phyloP scores from a whole-genome alignment of 1,140 invertebrate genomes.

The Orussus abietinus region DNA sequence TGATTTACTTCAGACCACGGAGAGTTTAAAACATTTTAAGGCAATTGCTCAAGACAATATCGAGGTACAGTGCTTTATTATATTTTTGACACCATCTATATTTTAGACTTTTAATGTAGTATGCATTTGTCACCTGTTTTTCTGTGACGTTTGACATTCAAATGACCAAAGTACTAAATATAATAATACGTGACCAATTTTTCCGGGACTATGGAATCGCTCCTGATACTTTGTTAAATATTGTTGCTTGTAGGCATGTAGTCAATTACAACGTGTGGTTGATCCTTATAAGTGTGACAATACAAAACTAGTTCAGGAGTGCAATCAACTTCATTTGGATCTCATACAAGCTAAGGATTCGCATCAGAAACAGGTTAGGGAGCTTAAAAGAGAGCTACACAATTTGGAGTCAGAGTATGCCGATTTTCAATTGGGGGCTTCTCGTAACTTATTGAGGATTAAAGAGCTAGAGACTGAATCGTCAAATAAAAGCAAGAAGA shows the following conservation, averaged over 20 bases:
- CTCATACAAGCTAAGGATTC: constrained; percentile 65
- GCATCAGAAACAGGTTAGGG: constrained; percentile 56
- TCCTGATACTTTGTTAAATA: constrained; percentile 12
- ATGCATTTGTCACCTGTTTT: too few relatives aligned
- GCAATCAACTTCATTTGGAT: constrained; percentile 67
- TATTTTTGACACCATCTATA: not conserved
- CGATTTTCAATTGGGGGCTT: constrained; percentile 57
- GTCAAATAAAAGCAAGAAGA: constrained; percentile 56
- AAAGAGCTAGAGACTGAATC: constrained; percentile 56
- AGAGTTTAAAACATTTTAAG: constrained; percentile 75
- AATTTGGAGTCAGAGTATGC: constrained; percentile 59
- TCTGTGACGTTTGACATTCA: too few relatives aligned
- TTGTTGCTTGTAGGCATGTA: constrained; percentile 52
- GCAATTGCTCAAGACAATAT: constrained; percentile 63
- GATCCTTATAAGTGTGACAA: constrained; percentile 72
- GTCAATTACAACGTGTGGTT: constrained; percentile 56
- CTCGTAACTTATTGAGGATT: constrained; percentile 57
- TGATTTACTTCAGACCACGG: constrained; percentile 74
- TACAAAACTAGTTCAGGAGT: constrained; percentile 64
- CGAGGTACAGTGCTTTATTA: constrained; percentile 44
- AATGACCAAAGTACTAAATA: not conserved
- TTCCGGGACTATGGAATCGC: not conserved
- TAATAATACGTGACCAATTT: not conserved
- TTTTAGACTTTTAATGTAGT: constrained; percentile 5
- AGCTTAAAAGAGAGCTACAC: constrained; percentile 58